Conservation (phyloP, 2,113 vertebrate genomes). For the Amphiprion ocellaris region DNA sequence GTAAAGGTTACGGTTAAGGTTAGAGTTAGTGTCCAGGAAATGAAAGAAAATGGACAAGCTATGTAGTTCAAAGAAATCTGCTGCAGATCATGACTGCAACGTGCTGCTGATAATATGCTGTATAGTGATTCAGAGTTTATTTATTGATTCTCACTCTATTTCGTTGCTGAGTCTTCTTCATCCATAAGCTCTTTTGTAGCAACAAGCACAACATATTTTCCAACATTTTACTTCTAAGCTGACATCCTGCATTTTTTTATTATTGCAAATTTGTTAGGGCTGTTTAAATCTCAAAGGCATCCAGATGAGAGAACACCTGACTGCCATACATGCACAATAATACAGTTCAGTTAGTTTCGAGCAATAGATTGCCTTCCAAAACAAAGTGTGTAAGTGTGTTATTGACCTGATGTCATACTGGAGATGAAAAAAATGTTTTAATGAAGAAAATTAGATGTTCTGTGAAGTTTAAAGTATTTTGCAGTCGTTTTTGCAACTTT, state of each 20-base stretch:
- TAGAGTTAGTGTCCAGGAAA: neutral
- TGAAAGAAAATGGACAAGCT: neutral
- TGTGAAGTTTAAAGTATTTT: neutral
- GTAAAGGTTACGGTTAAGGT: slow-evolving; percentile 3
- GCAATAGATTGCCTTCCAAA: neutral
- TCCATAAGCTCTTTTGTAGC: neutral
- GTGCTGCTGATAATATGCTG: neutral
- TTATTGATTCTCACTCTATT: neutral
- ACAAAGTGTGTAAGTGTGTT: neutral
- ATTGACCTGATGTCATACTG: neutral
- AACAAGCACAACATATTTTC: neutral
- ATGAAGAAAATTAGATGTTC: too few relatives aligned
- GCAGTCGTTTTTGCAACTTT: neutral
- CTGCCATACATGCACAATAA: slow-evolving; percentile 10
- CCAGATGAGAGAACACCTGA: slow-evolving; percentile 41
- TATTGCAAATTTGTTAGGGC: neutral
- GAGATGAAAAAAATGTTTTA: neutral
- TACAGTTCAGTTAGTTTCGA: slow-evolving; percentile 1
- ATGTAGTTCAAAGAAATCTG: slow-evolving; percentile 7
- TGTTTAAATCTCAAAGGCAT: slow-evolving; percentile 2
- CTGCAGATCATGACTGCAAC: neutral
- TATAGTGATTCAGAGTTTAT: neutral
- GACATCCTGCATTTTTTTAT: neutral
- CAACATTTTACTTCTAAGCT: neutral
- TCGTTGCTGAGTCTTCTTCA: neutral